Percentiles rank a stretch among this genome's conserved stretches.
Conservation (phyloP, 2,888 invertebrate genomes). For the Salpingus planirostris region DNA sequence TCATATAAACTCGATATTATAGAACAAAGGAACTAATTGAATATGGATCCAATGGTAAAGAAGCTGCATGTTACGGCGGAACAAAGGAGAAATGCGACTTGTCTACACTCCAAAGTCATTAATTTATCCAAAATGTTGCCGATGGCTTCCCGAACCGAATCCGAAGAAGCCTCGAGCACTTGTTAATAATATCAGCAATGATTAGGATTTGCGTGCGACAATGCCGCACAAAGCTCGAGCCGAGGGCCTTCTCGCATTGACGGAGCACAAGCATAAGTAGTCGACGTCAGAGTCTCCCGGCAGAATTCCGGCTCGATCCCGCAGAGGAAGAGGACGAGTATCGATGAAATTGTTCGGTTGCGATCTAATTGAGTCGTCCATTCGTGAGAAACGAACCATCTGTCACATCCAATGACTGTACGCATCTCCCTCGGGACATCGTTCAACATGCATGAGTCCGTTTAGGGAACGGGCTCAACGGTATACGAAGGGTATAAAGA, state of each 20-base stretch:
- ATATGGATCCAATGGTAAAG: conserved; percentile 30
- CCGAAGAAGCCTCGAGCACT: conserved; percentile 6
- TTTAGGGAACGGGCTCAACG: too few relatives aligned
- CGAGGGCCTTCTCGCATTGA: too few relatives aligned
- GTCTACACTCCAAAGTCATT: conserved; percentile 15
- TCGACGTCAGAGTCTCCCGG: too few relatives aligned
- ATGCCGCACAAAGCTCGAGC: too few relatives aligned
- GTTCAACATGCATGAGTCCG: conserved; percentile 9
- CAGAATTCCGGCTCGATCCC: too few relatives aligned
- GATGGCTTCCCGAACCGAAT: background rate
- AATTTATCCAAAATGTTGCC: conserved; percentile 9
- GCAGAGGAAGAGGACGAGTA: too few relatives aligned
- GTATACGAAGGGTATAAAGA: too few relatives aligned
- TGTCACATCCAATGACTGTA: conserved; percentile 7
- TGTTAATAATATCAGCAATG: conserved; percentile 13
- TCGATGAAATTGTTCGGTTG: too few relatives aligned
- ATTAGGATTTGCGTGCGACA: too few relatives aligned
- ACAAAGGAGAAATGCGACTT: conserved; percentile 25
- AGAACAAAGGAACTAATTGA: conserved; percentile 33
- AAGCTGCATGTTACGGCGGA: conserved; percentile 23
- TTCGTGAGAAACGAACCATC: conserved; percentile 8
- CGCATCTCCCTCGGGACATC: conserved; percentile 7
- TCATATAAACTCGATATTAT: conserved; percentile 14
- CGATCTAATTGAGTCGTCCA: conserved; percentile 9
- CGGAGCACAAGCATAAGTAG: too few relatives aligned